These are phyloP conservation scores for Zosterops pallidus DNA, from an alignment of 2,113 vertebrate genomes.

Conservation along the genomic window DNA sequence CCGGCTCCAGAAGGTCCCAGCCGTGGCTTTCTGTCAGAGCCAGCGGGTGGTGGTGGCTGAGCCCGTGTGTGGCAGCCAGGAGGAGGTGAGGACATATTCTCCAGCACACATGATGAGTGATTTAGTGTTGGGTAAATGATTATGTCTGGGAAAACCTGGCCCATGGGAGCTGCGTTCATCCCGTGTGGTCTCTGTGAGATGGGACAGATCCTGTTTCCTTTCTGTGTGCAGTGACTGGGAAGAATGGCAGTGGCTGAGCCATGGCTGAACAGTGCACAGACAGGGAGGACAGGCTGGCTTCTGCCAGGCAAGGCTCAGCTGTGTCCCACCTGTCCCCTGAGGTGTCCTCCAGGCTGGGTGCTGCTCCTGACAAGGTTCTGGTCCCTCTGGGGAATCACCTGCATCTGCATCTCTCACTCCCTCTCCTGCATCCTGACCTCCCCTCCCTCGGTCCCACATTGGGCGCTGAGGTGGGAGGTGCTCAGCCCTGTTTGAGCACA, in stretches of 20 bases:
- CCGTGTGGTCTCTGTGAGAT: background rate
- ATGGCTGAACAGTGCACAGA: accelerated
- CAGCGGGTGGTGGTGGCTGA: background rate
- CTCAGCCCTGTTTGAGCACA: accelerated
- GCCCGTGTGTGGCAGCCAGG: background rate
- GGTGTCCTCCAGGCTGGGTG: background rate
- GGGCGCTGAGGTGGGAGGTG: accelerated
- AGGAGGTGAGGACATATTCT: background rate
- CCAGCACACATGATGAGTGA: background rate
- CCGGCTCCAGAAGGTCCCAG: background rate
- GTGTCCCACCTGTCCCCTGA: background rate
- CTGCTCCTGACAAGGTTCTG: background rate
- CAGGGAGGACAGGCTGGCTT: background rate
- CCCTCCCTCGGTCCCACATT: accelerated
- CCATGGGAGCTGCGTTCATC: background rate
- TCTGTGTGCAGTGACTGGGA: background rate
- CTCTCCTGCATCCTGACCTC: background rate
- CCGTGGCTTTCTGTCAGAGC: background rate
- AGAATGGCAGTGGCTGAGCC: background rate
- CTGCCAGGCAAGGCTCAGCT: background rate
- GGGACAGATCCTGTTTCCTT: background rate
- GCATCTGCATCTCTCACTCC: background rate
- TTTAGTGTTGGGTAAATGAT: slow-evolving; percentile 17
- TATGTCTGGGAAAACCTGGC: background rate
- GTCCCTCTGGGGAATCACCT: background rate